Percentiles rank a stretch among this genome's conserved stretches.
Conservation (phyloP, 2,113 vertebrate genomes). For the Leucoraja erinaceus region DNA sequence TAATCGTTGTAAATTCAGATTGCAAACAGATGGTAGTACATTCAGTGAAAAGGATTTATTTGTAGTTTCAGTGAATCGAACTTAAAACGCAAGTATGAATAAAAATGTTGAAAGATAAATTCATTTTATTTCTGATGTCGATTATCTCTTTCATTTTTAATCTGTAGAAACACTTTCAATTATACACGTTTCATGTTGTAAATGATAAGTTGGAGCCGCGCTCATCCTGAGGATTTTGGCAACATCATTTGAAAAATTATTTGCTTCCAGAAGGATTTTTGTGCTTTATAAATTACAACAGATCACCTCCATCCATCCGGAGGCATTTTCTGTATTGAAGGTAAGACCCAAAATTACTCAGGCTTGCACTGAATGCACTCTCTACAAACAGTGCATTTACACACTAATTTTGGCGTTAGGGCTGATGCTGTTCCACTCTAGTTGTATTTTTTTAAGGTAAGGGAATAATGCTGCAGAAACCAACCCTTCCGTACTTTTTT, state of each 20-base stretch:
- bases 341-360: neutral
- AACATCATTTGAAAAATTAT: slow-evolving; percentile 32
- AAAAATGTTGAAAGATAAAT: slow-evolving; percentile 32
- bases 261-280: neutral
- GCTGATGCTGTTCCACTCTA: neutral
- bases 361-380: neutral
- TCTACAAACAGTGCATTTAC: neutral
- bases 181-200: slow-evolving; percentile 23
- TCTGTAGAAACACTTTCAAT: slow-evolving; percentile 32
- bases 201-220: slow-evolving; percentile 22
- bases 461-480: neutral
- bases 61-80: slow-evolving; percentile 21
- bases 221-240: neutral
- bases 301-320: neutral
- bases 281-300: neutral
- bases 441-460: neutral
- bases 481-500: too few species aligned
- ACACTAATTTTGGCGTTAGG: neutral
- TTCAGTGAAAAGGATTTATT: neutral
- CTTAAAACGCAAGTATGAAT: slow-evolving; percentile 8
- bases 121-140: slow-evolving; percentile 27
- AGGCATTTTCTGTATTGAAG: neutral
- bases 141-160: slow-evolving; percentile 23
- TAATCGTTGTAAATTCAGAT: slow-evolving; percentile 8
- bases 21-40: neutral